These are phyloP conservation scores for Pseudomyrmex gracilis DNA, from an alignment of 1,140 invertebrate genomes.

Conservation along the genomic window DNA sequence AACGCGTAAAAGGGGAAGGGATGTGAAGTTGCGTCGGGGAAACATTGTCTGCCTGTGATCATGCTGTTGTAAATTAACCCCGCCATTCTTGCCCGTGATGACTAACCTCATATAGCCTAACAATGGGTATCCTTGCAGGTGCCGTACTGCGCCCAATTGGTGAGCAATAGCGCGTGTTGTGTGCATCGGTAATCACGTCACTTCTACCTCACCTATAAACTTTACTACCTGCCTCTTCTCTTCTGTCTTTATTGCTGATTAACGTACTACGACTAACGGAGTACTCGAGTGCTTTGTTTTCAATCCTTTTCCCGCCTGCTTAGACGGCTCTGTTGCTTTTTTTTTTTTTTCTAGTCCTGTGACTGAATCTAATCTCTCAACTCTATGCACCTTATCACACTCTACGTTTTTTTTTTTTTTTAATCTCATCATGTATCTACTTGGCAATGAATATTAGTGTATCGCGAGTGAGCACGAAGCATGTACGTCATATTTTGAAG, in stretches of 20 bases:
- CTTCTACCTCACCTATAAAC: slow-evolving; percentile 85
- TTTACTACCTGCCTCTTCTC: slow-evolving; percentile 77
- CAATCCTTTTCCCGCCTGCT: slow-evolving; percentile 35
- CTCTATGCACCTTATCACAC: background rate
- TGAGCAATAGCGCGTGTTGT: slow-evolving; percentile 96
- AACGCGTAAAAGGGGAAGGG: background rate
- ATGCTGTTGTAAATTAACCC: slow-evolving; percentile 75
- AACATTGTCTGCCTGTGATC: slow-evolving; percentile 56
- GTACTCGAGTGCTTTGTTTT: slow-evolving; percentile 76
- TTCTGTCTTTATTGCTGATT: slow-evolving; percentile 65
- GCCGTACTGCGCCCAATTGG: slow-evolving; percentile 94
- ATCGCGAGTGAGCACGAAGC: slow-evolving; percentile 68
- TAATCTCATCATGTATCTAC: slow-evolving; percentile 8
- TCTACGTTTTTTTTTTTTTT: background rate
- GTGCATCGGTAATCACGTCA: slow-evolving; percentile 94
- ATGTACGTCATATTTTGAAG: slow-evolving; percentile 55
- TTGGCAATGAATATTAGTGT: slow-evolving; percentile 26
- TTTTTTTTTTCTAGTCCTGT: background rate
- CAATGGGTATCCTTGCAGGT: slow-evolving; percentile 90
- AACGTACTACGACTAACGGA: slow-evolving; percentile 72
- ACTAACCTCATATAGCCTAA: slow-evolving; percentile 85
- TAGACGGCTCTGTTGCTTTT: slow-evolving; percentile 15
- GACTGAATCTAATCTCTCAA: background rate
- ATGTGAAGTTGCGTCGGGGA: background rate
- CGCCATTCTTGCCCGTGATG: slow-evolving; percentile 77